Conservation (phyloP, 2,113 vertebrate species). For the Entomyzon cyanotis region DNA sequence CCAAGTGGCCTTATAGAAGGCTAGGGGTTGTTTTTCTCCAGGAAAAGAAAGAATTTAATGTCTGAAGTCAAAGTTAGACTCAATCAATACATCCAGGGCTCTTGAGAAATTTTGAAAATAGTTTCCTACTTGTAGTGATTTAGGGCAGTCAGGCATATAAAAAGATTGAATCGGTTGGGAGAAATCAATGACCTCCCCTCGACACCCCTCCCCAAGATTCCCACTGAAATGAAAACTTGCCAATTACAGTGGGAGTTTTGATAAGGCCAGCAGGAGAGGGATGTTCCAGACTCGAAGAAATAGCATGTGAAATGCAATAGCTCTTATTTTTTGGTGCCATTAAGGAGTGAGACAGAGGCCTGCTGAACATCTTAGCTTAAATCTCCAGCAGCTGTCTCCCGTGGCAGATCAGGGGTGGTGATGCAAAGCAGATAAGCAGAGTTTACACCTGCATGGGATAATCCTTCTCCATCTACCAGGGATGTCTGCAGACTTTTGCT, state of each 20-base stretch:
- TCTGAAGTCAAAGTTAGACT: conserved; percentile 54
- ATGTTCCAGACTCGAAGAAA: neutral
- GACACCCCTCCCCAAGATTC: neutral
- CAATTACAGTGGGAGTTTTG: conserved; percentile 41
- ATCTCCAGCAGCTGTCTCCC: neutral
- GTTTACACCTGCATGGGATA: neutral
- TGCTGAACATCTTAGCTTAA: neutral
- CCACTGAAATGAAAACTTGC: conserved; percentile 57
- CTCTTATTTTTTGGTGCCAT: conserved; percentile 3
- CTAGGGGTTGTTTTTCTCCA: neutral
- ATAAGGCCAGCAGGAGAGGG: conserved; percentile 53
- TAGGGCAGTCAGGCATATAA: conserved; percentile 62
- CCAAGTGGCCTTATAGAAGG: neutral
- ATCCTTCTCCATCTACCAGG: neutral
- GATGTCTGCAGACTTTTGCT: neutral
- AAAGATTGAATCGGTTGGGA: conserved; percentile 53
- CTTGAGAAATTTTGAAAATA: conserved; percentile 69
- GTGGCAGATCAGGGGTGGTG: neutral
- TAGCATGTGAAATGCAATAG: neutral
- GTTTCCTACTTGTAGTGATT: conserved; percentile 68
- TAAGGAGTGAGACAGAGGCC: neutral
- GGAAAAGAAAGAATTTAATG: conserved; percentile 39
- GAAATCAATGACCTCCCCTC: conserved; percentile 41
- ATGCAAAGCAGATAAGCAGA: conserved; percentile 5
- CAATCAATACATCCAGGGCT: conserved; percentile 55